A percentile compares a stretch with the other conserved stretches of the same genome.
phyloP scores from a whole-genome alignment of 2,797 vertebrate genomes.

The Catamblyrhynchus diadema region DNA sequence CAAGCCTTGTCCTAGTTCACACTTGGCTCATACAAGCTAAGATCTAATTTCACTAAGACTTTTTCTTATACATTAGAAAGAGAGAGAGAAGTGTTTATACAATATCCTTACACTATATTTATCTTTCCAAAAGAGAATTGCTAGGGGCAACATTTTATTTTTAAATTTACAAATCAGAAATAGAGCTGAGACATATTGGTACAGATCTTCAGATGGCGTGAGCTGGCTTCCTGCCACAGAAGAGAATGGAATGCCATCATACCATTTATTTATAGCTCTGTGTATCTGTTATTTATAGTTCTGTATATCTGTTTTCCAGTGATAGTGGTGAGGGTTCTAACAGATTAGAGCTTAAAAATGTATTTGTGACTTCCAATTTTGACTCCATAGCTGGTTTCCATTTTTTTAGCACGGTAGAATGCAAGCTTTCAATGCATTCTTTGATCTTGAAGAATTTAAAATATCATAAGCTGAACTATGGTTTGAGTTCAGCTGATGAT shows the following conservation, averaged over 20 bases:
- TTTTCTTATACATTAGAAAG: not conserved
- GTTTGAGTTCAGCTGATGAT: not conserved
- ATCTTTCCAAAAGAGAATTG: not conserved
- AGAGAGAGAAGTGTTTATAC: not conserved
- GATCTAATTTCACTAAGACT: not conserved
- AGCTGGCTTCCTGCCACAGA: not conserved
- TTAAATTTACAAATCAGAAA: conserved; percentile 5
- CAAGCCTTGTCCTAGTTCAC: not conserved
- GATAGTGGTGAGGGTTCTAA: not conserved
- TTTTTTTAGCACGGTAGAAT: not conserved
- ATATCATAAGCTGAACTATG: not conserved
- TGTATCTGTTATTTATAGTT: not conserved
- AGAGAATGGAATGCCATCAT: not conserved
- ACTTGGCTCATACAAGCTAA: not conserved
- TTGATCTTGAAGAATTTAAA: not conserved
- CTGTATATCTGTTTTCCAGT: not conserved
- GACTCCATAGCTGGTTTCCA: not conserved
- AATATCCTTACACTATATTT: not conserved
- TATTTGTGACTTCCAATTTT: not conserved
- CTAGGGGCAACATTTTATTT: conserved; percentile 4
- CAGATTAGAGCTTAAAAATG: not conserved
- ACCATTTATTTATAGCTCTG: not conserved
- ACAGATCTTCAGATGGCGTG: not conserved
- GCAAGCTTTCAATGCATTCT: not conserved
- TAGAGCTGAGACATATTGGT: not conserved